Conservation (phyloP, 2,888 invertebrate species). For the Stenolophus ochropezus region DNA sequence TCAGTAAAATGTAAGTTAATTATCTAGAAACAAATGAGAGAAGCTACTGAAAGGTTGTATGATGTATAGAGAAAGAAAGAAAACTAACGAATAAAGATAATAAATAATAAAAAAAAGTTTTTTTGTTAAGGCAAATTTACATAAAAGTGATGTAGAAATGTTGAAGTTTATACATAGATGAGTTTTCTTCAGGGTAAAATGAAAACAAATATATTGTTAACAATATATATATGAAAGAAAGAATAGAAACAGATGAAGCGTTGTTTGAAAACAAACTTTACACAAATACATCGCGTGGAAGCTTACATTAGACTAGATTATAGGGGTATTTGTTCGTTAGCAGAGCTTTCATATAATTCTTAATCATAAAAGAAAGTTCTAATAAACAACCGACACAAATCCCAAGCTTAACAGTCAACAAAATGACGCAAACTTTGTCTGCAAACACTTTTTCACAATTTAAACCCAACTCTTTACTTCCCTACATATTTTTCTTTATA, state of each 20-base stretch:
- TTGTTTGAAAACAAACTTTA: neutral
- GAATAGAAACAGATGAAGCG: neutral
- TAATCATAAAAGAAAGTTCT: conserved; percentile 18
- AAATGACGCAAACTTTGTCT: conserved; percentile 26
- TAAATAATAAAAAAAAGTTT: too few relatives aligned
- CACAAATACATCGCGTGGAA: neutral
- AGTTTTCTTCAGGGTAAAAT: too few relatives aligned
- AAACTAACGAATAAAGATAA: too few relatives aligned
- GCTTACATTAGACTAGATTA: neutral
- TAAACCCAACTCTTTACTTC: conserved; percentile 8
- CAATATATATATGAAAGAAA: too few relatives aligned
- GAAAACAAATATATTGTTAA: too few relatives aligned
- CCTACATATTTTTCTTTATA: conserved; percentile 22
- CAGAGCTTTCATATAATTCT: neutral
- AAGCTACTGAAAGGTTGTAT: too few relatives aligned
- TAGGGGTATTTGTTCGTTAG: neutral
- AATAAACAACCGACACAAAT: conserved; percentile 26
- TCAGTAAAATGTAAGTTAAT: too few relatives aligned
- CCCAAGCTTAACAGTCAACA: conserved; percentile 15
- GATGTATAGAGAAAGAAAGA: too few relatives aligned
- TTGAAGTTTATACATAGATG: too few relatives aligned
- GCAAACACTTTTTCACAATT: conserved; percentile 29
- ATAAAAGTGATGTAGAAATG: too few relatives aligned
- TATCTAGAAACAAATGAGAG: too few relatives aligned
- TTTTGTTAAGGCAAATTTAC: too few relatives aligned